Conservation (phyloP, 2,113 vertebrate genomes). For the Desmodus rotundus region DNA sequence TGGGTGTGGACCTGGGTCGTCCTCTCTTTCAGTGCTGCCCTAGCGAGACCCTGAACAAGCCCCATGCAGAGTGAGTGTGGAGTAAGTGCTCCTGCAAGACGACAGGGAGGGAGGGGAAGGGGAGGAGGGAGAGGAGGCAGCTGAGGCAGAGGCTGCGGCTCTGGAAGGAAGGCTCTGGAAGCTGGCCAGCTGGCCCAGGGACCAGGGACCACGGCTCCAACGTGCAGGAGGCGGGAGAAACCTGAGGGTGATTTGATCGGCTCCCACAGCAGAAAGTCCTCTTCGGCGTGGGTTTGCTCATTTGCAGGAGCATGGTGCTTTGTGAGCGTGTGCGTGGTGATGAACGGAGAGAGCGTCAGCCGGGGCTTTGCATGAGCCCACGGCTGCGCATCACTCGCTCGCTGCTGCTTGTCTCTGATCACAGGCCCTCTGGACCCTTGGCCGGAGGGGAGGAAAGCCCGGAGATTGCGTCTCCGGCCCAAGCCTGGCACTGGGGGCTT, state of each 20-base stretch:
- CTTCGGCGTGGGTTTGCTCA: not conserved
- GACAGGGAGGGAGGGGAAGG: not conserved
- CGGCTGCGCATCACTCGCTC: fast-evolving
- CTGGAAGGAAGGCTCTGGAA: not conserved
- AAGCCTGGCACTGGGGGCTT: not conserved
- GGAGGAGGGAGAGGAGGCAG: not conserved
- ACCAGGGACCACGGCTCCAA: too few relatives aligned
- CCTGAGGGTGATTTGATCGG: not conserved
- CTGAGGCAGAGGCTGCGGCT: not conserved
- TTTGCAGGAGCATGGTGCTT: too few relatives aligned
- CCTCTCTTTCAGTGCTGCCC: not conserved
- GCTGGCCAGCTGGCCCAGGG: not conserved
- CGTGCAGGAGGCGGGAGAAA: not conserved
- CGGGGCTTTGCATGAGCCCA: fast-evolving
- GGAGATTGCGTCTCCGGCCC: not conserved
- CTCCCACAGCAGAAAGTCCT: not conserved
- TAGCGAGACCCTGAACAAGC: not conserved
- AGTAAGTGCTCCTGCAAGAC: not conserved
- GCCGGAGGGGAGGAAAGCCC: not conserved
- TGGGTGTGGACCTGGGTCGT: not conserved
- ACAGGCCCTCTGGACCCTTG: fast-evolving
- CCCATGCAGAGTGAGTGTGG: not conserved
- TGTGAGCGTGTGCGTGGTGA: fast-evolving
- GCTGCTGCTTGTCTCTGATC: fast-evolving
- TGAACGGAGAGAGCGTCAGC: too few relatives aligned